Base-by-base conservation (phyloP, 2,888 invertebrate genomes). In the Eudasyphora cyanicolor region DNA sequence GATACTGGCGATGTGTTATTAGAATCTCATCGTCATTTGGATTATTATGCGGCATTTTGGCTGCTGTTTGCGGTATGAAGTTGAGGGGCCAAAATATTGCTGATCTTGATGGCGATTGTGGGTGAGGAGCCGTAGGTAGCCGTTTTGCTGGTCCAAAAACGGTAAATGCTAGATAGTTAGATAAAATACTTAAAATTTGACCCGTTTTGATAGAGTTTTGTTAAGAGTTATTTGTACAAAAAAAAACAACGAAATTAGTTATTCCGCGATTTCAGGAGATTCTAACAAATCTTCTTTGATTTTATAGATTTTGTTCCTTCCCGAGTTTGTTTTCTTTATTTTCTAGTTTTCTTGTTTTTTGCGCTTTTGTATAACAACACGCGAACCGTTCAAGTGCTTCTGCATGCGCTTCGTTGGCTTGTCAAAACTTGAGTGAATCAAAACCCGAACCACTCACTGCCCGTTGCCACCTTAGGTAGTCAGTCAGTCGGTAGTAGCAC, bases 351-450 rank as follows among this genome's bases (percentile, higher is more conserved):
- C 12, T 70, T 38, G 24, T 14, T 45, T 42, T 49, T 45, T 0
- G 21, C 6, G 12, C 3, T 12, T 49, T 64, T 57, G 54, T 2
- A 62, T 49, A 57, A 57, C 21, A 42, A 27, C 10, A 74, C 78
- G n/a, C n/a, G 57, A 78, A 71, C 29, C 71, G 78, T 14, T 76
- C 62, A 8, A 62, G 54, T 51, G 10, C 57, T 84, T 57, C 32
- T 54, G 81, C 81, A 84, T 78, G 84, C 84, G 84, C 81, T 78
- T 49, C 76, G 84, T 78, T 84, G 57, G 84, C 84, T 81, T 57
- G 81, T 64, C 81, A 71, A 84, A 70, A 84, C 84, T 81, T 76
- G 74, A 84, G 69, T 84, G 81, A 81, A 64, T 60, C 75, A 75
- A 71, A 70, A 69, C 27, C 19, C 35, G 7, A 62, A 29, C n/a